Evolutionary conservation across 2,797 vertebrate species (phyloP).

Genomic region (Pygocentrus nattereri): DNA sequence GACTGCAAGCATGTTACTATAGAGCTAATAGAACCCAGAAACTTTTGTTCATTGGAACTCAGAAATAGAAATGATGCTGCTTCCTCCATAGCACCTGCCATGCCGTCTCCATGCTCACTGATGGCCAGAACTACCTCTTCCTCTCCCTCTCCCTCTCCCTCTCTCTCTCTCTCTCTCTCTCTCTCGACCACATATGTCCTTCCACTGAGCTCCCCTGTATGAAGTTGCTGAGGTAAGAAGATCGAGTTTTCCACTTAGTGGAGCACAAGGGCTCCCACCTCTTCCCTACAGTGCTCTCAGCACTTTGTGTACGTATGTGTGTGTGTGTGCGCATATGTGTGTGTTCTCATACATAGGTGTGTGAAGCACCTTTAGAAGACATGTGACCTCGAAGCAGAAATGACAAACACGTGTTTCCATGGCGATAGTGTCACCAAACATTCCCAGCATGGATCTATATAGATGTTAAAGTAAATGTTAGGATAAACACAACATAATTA

Average conservation of each 20-base stretch:
- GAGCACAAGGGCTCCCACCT: constrained; percentile 77
- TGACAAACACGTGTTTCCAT: constrained; percentile 50
- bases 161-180: constrained; percentile 46
- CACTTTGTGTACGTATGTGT: constrained; percentile 69
- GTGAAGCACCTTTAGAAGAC: constrained; percentile 41
- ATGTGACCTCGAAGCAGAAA: constrained; percentile 18
- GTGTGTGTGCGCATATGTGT: constrained; percentile 46
- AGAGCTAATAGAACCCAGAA: background rate
- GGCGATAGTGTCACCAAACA: constrained; percentile 20
- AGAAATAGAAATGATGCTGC: constrained; percentile 3
- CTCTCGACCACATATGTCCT: constrained; percentile 69
- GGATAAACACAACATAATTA: constrained; percentile 23
- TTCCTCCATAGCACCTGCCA: constrained; percentile 4
- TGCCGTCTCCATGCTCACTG: background rate
- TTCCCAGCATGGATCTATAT: background rate
- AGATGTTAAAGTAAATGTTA: constrained; percentile 29
- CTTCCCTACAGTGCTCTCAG: constrained; percentile 75
- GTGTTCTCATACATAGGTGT: constrained; percentile 26
- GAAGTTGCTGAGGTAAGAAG: constrained; percentile 85
- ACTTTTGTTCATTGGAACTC: background rate
- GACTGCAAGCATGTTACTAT: background rate
- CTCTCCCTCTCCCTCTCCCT: constrained; percentile 36
- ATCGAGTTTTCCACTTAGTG: constrained; percentile 83
- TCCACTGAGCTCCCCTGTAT: constrained; percentile 71
- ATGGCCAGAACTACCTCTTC: constrained; percentile 27